phyloP scores from a whole-genome alignment of 1,140 invertebrate genomes.

The Diprion similis region DNA sequence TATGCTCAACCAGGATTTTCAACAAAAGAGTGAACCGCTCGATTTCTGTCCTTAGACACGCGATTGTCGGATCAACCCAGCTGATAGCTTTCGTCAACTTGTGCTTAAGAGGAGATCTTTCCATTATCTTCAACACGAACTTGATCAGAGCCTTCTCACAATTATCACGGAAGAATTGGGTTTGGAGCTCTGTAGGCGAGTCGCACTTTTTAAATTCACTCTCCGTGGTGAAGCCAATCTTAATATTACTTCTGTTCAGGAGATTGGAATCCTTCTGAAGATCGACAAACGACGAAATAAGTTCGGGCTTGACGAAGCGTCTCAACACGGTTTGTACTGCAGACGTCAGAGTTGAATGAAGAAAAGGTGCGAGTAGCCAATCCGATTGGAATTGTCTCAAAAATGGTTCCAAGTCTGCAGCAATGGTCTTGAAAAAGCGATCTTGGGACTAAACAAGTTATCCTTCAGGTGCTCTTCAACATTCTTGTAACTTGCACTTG shows the following conservation, averaged over 20 bases:
- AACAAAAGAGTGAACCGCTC: slow-evolving; percentile 22
- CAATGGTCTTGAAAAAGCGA: slow-evolving; percentile 19
- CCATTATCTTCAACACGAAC: slow-evolving; percentile 24
- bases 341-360: slow-evolving; percentile 11
- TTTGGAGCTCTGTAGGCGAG: background rate
- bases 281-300: slow-evolving; percentile 8
- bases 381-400: slow-evolving; percentile 26
- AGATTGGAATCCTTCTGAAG: slow-evolving; percentile 21
- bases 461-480: slow-evolving; percentile 25
- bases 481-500: slow-evolving; percentile 18
- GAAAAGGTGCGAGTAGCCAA: slow-evolving; percentile 22
- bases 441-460: slow-evolving; percentile 19
- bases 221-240: slow-evolving; percentile 18
- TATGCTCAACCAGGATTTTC: slow-evolving; percentile 22
- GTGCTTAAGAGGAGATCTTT: slow-evolving; percentile 25
- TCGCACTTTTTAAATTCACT: slow-evolving; percentile 15
- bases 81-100: slow-evolving; percentile 26
- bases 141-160: slow-evolving; percentile 18
- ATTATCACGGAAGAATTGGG: slow-evolving; percentile 17
- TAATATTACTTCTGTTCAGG: slow-evolving; percentile 9
- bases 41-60: slow-evolving; percentile 8
- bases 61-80: slow-evolving; percentile 22
- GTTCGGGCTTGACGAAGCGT: slow-evolving; percentile 14
- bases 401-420: slow-evolving; percentile 24
- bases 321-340: slow-evolving; percentile 20